A percentile compares a stretch with the other conserved stretches of the same genome.
These are phyloP conservation scores for Lanistes nyassanus DNA, from an alignment of 1,140 invertebrate species.

Conservation along the genomic window DNA sequence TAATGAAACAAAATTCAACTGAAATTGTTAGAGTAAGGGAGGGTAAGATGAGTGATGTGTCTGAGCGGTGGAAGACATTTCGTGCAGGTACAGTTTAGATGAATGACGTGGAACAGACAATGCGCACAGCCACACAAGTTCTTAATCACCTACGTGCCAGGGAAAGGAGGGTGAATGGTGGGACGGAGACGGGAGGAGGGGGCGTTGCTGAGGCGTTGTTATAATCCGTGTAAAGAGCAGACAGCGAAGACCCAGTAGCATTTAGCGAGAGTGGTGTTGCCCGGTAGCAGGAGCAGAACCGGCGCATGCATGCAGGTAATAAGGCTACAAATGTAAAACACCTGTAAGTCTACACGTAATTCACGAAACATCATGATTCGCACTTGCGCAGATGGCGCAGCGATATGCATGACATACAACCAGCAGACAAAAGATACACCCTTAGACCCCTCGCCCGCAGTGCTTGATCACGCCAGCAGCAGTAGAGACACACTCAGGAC, in stretches of 20 bases:
- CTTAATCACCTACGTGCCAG: too few species aligned
- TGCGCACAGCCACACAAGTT: too few species aligned
- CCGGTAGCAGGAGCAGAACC: not conserved
- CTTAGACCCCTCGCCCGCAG: too few species aligned
- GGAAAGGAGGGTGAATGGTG: not conserved
- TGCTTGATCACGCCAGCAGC: not conserved
- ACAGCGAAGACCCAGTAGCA: not conserved
- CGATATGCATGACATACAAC: slow-evolving; percentile 9
- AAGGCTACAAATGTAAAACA: slow-evolving; percentile 7
- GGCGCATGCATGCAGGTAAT: not conserved
- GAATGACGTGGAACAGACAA: not conserved
- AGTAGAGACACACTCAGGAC: not conserved
- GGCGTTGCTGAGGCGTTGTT: not conserved
- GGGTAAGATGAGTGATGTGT: not conserved
- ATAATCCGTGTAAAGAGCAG: not conserved
- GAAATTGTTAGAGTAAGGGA: not conserved
- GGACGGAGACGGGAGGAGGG: not conserved
- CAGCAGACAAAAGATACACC: not conserved
- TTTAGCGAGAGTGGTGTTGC: not conserved
- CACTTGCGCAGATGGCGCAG: not conserved
- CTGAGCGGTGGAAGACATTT: too few species aligned
- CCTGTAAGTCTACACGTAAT: not conserved
- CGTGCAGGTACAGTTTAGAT: not conserved
- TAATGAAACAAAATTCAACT: too few species aligned
- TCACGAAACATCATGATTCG: not conserved